Base-by-base conservation (phyloP, 2,113 vertebrate species). In the Vidua macroura region DNA sequence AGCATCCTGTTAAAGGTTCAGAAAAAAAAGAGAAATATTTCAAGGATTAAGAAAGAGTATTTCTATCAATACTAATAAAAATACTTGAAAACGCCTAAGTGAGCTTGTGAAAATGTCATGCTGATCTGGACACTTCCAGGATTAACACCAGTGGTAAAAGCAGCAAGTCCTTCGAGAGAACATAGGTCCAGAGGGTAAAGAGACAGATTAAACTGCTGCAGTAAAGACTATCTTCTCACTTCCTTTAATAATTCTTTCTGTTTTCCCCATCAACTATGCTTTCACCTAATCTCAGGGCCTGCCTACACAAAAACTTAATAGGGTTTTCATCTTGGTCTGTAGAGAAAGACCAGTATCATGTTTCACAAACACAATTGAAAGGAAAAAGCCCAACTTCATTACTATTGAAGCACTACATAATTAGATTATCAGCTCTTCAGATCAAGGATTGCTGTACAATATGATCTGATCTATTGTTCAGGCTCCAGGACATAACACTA, bases 1-100 rank as follows among this genome's bases (percentile, higher is more conserved):
- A 6, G 98, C 96, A 66, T 99, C 99, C 99, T 99, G 81, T 51
- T 77, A n/a, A 66, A 10, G 69, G 55, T 95, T 86, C 56, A 70
- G 67, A 68, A 27, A 23, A 81, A 35, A n/a, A 83, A 16, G 24
- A 33, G 16, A 46, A 33, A 39, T 28, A 49, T 25, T 56, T 74
- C 11, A 81, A 48, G 19, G 75, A 53, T 44, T 62, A 41, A 53
- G 79, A 64, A 69, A 37, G 30, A 21, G 8, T 6, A 68, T 41
- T 27, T 67, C 2, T 43, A 79, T 12, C 48, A 63, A 28, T 11
- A 39, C 11, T 58, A 75, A 30, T 31, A 67, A 35, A 30, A 76
- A 37, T 37, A 17, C n/a, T 69, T 20, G 17, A 79, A 72, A 86
- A 10, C 3, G 24, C 27, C 15, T 78, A 27, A 46, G 21, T n/a